These are phyloP conservation scores for Zaprionus lachaisei DNA, from an alignment of 1,140 invertebrate genomes.

Conservation along the genomic window DNA sequence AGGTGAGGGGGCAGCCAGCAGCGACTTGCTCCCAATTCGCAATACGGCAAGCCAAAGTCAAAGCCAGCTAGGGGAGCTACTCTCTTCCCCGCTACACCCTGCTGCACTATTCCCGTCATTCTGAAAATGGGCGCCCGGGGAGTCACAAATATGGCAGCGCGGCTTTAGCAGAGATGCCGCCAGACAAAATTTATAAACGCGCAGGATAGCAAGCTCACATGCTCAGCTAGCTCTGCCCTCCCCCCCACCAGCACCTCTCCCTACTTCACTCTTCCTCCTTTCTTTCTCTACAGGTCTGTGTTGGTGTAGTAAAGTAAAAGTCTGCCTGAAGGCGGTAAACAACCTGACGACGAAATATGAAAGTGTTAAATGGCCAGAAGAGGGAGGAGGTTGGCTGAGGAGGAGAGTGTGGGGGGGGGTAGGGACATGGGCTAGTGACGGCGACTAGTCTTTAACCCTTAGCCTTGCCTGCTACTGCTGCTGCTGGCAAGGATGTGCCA, in stretches of 20 bases:
- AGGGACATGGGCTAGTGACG: slow-evolving; percentile 27
- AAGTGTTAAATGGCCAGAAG: slow-evolving; percentile 74
- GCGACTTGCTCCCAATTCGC: not conserved
- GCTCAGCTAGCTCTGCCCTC: not conserved
- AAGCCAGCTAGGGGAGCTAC: not conserved
- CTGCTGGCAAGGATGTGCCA: slow-evolving; percentile 34
- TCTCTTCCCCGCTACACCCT: not conserved
- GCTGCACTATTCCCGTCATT: slow-evolving; percentile 33
- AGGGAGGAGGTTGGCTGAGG: slow-evolving; percentile 3
- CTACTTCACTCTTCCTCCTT: not conserved
- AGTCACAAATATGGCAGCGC: slow-evolving; percentile 78
- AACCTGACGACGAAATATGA: slow-evolving; percentile 73
- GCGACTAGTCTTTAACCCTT: slow-evolving; percentile 37
- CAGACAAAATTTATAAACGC: slow-evolving; percentile 71
- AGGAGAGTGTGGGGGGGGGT: not conserved
- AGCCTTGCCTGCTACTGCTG: slow-evolving; percentile 45
- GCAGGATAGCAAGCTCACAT: slow-evolving; percentile 5
- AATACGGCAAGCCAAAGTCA: not conserved
- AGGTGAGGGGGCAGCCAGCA: not conserved
- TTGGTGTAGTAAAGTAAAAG: slow-evolving; percentile 60
- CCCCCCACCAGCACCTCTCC: not conserved
- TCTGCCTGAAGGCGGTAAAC: slow-evolving; percentile 62
- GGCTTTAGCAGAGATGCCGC: slow-evolving; percentile 44
- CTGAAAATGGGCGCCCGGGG: slow-evolving; percentile 68
- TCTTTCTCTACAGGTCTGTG: not conserved